These are phyloP conservation scores for Antrozous pallidus DNA, from an alignment of 2,797 vertebrate species.

Conservation along the genomic window DNA sequence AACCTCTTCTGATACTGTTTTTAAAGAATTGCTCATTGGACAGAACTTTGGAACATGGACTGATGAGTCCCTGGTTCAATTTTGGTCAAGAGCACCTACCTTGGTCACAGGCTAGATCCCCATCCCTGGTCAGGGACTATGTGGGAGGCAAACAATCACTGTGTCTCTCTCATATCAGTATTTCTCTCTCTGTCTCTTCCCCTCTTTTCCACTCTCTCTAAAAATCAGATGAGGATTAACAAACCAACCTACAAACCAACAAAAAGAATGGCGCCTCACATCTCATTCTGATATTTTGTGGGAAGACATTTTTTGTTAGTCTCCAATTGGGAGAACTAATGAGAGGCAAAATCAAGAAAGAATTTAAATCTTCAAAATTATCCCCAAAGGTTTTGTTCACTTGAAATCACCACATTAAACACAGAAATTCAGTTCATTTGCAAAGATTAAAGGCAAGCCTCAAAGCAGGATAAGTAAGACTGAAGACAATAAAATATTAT, in stretches of 20 bases:
- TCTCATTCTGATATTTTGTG: background rate
- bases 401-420: background rate
- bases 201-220: too few species aligned
- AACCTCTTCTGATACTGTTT: background rate
- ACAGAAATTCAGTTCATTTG: slow-evolving; percentile 19
- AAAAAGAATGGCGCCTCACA: background rate
- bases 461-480: background rate
- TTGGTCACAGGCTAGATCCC: too few species aligned
- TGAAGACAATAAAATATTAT: background rate
- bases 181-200: too few species aligned
- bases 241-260: too few species aligned
- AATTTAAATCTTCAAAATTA: background rate
- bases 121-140: too few species aligned
- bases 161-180: too few species aligned
- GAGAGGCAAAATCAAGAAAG: background rate
- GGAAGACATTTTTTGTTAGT: background rate
- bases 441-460: slow-evolving; percentile 11
- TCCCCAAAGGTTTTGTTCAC: background rate
- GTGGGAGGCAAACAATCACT: too few species aligned
- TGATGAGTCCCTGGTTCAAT: too few species aligned
- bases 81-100: too few species aligned
- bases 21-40: too few species aligned
- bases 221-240: too few species aligned
- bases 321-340: background rate
- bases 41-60: too few species aligned